Percentiles rank a stretch among this genome's conserved stretches.
Evolutionary conservation across 2,888 invertebrate species (phyloP).

Genomic region (Drosophila paranaensis): DNA sequence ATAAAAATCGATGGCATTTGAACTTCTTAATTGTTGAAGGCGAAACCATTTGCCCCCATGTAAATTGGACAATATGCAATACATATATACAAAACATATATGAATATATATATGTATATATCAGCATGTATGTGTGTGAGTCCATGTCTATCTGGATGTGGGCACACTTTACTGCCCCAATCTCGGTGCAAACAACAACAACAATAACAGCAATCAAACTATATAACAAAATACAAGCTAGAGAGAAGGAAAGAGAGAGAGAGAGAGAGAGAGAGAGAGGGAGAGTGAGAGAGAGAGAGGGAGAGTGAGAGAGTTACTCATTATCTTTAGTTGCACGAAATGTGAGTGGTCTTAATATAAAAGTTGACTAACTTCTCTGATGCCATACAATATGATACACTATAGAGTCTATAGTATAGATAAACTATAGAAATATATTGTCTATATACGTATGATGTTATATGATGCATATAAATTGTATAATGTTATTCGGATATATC

Average conservation of each 20-base stretch:
- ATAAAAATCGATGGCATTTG: constrained; percentile 64
- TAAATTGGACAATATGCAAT: constrained; percentile 37
- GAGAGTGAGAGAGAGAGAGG: neutral
- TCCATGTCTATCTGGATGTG: neutral
- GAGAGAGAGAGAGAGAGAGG: neutral
- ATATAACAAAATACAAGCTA: constrained; percentile 2
- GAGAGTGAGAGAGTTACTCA: neutral
- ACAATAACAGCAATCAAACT: constrained; percentile 17
- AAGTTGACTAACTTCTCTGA: neutral
- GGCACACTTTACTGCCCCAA: constrained; percentile 16
- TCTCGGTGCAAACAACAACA: constrained; percentile 41
- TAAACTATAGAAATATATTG: neutral
- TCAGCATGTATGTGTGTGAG: neutral
- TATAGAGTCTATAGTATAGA: too few relatives aligned
- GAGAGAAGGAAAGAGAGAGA: neutral
- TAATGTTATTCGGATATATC: neutral
- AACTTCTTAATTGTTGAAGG: constrained; percentile 56
- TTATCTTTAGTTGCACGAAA: constrained; percentile 6
- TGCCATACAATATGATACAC: neutral
- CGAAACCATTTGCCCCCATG: constrained; percentile 27
- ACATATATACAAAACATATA: neutral
- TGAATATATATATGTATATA: neutral
- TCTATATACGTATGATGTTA: too few relatives aligned
- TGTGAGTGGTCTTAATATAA: neutral
- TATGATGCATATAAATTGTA: neutral